Conservation (phyloP, 2,888 invertebrate species). For the Ormyrus rosae region DNA sequence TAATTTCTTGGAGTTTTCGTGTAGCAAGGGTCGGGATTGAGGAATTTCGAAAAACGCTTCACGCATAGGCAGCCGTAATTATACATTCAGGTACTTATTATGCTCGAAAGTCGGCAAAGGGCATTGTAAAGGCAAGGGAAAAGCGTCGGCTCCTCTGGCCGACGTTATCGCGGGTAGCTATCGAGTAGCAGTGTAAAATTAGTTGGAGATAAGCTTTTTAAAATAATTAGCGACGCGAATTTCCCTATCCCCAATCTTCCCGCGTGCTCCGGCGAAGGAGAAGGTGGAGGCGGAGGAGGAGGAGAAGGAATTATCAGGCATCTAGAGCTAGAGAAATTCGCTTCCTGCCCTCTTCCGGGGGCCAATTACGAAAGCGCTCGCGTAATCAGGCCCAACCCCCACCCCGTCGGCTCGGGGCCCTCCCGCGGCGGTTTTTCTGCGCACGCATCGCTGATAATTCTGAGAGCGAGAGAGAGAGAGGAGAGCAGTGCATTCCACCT, state of each 20-base stretch:
- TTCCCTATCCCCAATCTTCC: conserved; percentile 53
- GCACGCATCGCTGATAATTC: conserved; percentile 70
- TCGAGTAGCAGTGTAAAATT: conserved; percentile 50
- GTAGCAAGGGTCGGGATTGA: too few species aligned
- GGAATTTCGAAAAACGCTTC: too few species aligned
- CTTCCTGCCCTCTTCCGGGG: conserved; percentile 54
- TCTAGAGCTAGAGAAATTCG: conserved; percentile 46
- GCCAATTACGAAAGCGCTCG: conserved; percentile 57
- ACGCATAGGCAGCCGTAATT: too few species aligned
- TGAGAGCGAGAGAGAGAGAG: conserved; percentile 1
- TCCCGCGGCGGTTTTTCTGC: conserved; percentile 5
- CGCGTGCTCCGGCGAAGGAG: conserved; percentile 35
- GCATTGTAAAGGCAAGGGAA: conserved; percentile 7
- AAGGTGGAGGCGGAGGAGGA: conserved; percentile 25
- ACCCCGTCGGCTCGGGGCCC: conserved; percentile 42
- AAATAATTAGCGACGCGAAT: conserved; percentile 55
- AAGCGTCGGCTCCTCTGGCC: not conserved
- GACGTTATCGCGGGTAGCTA: conserved; percentile 43
- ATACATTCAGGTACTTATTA: conserved; percentile 31
- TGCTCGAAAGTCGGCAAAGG: conserved; percentile 28
- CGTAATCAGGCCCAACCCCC: conserved; percentile 47
- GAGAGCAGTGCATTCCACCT: conserved; percentile 71
- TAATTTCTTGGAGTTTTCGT: too few species aligned
- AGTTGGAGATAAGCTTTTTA: conserved; percentile 53
- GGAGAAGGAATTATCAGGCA: conserved; percentile 44